phyloP scores from a whole-genome alignment of 2,888 invertebrate genomes.

The Campoletis raptor region DNA sequence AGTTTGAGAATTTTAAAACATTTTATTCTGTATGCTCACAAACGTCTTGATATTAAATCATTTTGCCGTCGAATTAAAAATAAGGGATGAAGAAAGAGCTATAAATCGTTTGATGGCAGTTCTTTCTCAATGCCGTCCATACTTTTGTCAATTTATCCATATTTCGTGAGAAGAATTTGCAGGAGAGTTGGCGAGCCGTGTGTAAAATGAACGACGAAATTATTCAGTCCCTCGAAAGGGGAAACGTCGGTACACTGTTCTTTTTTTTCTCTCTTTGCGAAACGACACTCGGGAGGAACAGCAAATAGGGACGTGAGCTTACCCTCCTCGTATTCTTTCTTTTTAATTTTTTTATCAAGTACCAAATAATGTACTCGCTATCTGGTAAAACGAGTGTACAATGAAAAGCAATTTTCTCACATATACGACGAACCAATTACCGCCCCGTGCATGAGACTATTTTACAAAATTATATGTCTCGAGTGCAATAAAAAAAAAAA shows the following conservation, averaged over 20 bases:
- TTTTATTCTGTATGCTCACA: conserved; percentile 4
- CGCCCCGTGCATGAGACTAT: conserved; percentile 6
- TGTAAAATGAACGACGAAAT: conserved; percentile 50
- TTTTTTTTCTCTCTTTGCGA: neutral
- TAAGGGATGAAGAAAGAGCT: neutral
- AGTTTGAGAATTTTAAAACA: neutral
- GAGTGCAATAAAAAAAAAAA: neutral
- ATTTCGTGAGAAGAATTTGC: conserved; percentile 58
- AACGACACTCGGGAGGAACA: conserved; percentile 33
- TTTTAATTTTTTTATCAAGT: conserved; percentile 14
- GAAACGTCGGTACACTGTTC: conserved; percentile 1
- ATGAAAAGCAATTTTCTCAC: conserved; percentile 60
- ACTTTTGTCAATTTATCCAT: conserved; percentile 58
- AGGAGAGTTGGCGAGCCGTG: neutral
- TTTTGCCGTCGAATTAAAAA: neutral
- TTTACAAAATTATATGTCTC: conserved; percentile 28
- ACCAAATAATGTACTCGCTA: conserved; percentile 52
- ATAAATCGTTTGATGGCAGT: conserved; percentile 33
- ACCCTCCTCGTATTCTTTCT: neutral
- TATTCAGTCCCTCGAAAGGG: conserved; percentile 39
- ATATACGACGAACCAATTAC: conserved; percentile 32
- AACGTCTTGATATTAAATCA: conserved; percentile 46
- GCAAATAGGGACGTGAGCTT: conserved; percentile 14
- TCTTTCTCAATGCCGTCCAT: conserved; percentile 26
- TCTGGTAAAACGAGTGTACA: conserved; percentile 39